Percentiles rank a stretch among this genome's conserved stretches.
These are phyloP conservation scores for Aphidoletes aphidimyza DNA, from an alignment of 2,888 invertebrate genomes.

Conservation along the genomic window DNA sequence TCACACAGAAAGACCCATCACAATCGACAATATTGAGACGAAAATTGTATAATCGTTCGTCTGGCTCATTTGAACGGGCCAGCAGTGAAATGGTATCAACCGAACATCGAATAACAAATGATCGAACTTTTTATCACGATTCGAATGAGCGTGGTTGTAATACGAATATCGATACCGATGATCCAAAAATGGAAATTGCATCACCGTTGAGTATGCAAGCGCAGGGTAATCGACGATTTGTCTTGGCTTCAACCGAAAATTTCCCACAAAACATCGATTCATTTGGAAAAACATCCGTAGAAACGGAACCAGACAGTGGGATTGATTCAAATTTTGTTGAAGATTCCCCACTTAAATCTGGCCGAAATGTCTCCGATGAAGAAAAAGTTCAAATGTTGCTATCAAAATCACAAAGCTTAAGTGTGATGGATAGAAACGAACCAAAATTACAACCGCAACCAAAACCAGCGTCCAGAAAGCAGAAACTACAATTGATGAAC, in stretches of 20 bases:
- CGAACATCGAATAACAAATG: not conserved
- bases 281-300: not conserved
- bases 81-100: slow-evolving; percentile 25
- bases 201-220: not conserved
- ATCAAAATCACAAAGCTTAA: not conserved
- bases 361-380: not conserved
- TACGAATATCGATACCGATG: not conserved
- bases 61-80: slow-evolving; percentile 24
- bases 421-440: not conserved
- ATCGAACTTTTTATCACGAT: slow-evolving; percentile 12
- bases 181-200: not conserved
- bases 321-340: slow-evolving; percentile 23
- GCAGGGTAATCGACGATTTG: not conserved
- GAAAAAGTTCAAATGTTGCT: not conserved
- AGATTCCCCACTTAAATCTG: not conserved
- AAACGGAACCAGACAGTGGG: not conserved
- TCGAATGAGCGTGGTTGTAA: not conserved
- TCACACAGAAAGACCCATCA: slow-evolving; percentile 52
- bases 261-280: not conserved
- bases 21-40: slow-evolving; percentile 29
- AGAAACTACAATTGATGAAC: slow-evolving; percentile 19
- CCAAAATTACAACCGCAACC: not conserved
- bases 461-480: not conserved
- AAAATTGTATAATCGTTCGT: slow-evolving; percentile 10
- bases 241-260: slow-evolving; percentile 12